A percentile compares a stretch with the other conserved stretches of the same genome.
phyloP scores from a whole-genome alignment of 2,888 invertebrate species.

The Mesorhabditis spiculigera region DNA sequence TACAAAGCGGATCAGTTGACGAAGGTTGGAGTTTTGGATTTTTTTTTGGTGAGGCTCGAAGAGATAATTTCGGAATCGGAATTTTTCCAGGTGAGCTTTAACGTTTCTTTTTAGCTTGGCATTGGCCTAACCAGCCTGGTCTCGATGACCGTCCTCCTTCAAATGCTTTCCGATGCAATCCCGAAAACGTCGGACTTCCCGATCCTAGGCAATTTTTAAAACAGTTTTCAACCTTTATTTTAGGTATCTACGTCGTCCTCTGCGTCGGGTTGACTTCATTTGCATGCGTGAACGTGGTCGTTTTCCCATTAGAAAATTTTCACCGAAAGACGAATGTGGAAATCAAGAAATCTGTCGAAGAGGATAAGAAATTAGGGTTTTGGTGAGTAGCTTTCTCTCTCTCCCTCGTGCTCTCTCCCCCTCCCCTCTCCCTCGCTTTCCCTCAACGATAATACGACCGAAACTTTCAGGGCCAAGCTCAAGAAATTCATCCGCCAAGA shows the following conservation, averaged over 20 bases:
- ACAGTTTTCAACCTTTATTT: too few species aligned
- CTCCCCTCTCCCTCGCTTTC: too few species aligned
- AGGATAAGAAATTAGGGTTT: background rate
- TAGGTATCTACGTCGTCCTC: background rate
- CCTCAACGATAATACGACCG: too few species aligned
- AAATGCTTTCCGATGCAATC: background rate
- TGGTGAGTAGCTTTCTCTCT: background rate
- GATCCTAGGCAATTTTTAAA: too few species aligned
- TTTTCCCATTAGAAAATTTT: conserved; percentile 1
- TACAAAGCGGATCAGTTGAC: background rate
- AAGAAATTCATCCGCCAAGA: background rate
- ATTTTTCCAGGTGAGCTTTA: too few species aligned
- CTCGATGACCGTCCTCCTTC: background rate
- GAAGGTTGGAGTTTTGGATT: too few species aligned
- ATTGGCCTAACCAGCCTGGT: background rate
- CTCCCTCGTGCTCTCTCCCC: too few species aligned
- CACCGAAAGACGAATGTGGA: background rate
- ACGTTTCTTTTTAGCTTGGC: background rate
- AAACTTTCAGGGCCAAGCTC: background rate
- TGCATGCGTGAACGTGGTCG: background rate
- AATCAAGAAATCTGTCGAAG: background rate
- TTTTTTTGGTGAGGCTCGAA: too few species aligned
- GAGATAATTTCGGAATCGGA: too few species aligned
- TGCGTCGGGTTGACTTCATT: background rate
- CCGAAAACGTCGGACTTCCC: background rate